A percentile compares a stretch with the other conserved stretches of the same genome.
Conservation (phyloP, 2,113 vertebrate genomes). For the Rhinogobius similis region DNA sequence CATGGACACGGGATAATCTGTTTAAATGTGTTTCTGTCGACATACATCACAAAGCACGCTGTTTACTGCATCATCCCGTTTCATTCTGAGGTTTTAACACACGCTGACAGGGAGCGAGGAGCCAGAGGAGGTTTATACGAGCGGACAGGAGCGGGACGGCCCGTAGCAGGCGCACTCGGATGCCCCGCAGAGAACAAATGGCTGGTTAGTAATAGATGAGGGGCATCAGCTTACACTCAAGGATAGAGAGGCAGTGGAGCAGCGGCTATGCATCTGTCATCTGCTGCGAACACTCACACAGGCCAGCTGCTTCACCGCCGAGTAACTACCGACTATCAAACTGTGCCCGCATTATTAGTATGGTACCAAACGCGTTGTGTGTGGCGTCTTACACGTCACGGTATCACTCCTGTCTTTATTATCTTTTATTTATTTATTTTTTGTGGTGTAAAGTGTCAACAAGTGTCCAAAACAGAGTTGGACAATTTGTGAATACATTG, state of each 20-base stretch:
- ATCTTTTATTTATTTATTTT: neutral
- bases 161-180: slow-evolving; percentile 24
- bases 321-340: slow-evolving; percentile 56
- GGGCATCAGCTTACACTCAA: slow-evolving; percentile 67
- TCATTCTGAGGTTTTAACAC: slow-evolving; percentile 21
- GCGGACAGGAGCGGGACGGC: slow-evolving; percentile 24
- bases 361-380: slow-evolving; percentile 16
- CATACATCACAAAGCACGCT: slow-evolving; percentile 24
- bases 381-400: neutral
- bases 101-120: slow-evolving; percentile 30
- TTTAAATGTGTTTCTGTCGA: slow-evolving; percentile 28
- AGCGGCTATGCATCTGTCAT: slow-evolving; percentile 67
- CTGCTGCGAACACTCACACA: slow-evolving; percentile 35
- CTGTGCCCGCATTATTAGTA: no score
- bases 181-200: slow-evolving; percentile 63
- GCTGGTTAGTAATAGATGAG: slow-evolving; percentile 69
- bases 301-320: slow-evolving; percentile 52
- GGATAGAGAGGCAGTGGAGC: slow-evolving; percentile 65
- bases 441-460: neutral
- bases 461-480: neutral
- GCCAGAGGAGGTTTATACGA: slow-evolving; percentile 24
- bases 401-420: neutral
- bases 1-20: neutral
- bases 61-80: slow-evolving; percentile 45
- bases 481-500: no score